Evolutionary conservation across 2,797 vertebrate species (phyloP).

Genomic region (Borostomias antarcticus): DNA sequence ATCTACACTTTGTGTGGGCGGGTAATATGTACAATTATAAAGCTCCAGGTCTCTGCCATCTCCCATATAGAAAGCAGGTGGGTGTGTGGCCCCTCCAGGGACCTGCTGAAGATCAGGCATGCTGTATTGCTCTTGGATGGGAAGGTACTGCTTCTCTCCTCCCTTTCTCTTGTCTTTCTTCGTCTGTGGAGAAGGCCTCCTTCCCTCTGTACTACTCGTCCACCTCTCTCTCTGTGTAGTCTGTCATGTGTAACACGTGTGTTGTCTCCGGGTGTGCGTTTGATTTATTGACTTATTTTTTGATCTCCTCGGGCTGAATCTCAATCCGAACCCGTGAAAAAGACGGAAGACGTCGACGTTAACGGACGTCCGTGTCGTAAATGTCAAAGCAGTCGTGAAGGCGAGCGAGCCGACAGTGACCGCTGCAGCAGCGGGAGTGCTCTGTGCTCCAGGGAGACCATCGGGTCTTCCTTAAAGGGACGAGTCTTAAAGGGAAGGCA

Average conservation of each 20-base stretch:
- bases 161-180: conserved; percentile 16
- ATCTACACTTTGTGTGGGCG: conserved; percentile 66
- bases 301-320: neutral
- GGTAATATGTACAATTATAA: conserved; percentile 69
- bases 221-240: no score
- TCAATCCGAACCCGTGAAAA: neutral
- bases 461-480: neutral
- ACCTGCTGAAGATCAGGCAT: conserved; percentile 53
- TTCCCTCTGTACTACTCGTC: neutral
- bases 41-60: conserved; percentile 61
- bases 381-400: conserved; percentile 61
- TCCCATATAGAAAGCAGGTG: conserved; percentile 68
- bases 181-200: conserved; percentile 22
- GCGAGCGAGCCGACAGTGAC: conserved; percentile 30
- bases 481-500: conserved; percentile 57
- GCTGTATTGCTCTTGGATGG: conserved; percentile 46
- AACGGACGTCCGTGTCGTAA: conserved; percentile 34
- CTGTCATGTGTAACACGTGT: no score
- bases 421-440: no score
- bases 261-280: neutral
- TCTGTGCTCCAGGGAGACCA: conserved; percentile 14
- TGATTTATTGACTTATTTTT: neutral
- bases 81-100: conserved; percentile 58
- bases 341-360: neutral
- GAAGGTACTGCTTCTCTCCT: conserved; percentile 51